phyloP scores from a whole-genome alignment of 2,113 vertebrate species.

The pig (Sus scrofa) region T2T-Sscrofa CM000827.6:105105001-105105500 shows the following conservation, averaged over 20 bases:
- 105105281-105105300: background rate
- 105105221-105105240: background rate
- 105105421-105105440: background rate
- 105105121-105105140: background rate
- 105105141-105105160: background rate
- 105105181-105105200: background rate
- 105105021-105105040: background rate
- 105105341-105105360: background rate
- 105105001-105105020: background rate
- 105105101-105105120: background rate
- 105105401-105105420: accelerated
- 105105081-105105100: background rate
- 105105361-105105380: background rate
- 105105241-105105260: background rate
- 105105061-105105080: background rate
- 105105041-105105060: background rate
- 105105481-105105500: background rate
- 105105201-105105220: background rate
- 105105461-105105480: background rate
- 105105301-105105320: background rate
- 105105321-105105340: background rate
- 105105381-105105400: background rate
- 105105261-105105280: background rate
- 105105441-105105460: background rate
- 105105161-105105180: accelerated